These are phyloP conservation scores for Chrysolina americana DNA, from an alignment of 2,888 invertebrate genomes.

Conservation along the genomic window DNA sequence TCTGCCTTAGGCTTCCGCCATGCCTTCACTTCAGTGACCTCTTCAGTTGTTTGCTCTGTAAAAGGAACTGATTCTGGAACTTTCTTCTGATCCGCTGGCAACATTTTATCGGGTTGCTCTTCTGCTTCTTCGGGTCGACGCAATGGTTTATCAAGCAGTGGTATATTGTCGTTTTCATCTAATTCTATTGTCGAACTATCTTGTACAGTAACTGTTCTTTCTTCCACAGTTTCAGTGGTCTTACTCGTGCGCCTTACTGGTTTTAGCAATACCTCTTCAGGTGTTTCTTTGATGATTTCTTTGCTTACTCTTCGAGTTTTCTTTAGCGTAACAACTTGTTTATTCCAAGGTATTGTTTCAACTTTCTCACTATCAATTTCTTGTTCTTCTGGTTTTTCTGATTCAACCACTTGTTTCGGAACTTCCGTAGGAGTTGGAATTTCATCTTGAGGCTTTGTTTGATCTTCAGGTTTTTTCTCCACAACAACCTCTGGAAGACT, in stretches of 20 bases:
- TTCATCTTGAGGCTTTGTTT: constrained; percentile 47
- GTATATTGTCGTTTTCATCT: constrained; percentile 63
- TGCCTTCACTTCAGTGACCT: constrained; percentile 58
- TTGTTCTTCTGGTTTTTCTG: constrained; percentile 26
- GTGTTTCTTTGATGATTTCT: constrained; percentile 63
- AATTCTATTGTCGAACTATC: constrained; percentile 69
- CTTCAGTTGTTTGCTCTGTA: background rate
- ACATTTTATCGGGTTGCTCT: constrained; percentile 62
- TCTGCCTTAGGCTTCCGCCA: constrained; percentile 38
- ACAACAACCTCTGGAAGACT: constrained; percentile 59
- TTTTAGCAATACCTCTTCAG: constrained; percentile 50
- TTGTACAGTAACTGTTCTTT: constrained; percentile 35
- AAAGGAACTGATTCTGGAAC: constrained; percentile 61
- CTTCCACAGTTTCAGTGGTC: constrained; percentile 62
- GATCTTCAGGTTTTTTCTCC: constrained; percentile 29
- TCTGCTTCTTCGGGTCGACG: too few species aligned
- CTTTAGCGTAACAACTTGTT: constrained; percentile 32
- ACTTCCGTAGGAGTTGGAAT: constrained; percentile 25
- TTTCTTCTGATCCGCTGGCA: constrained; percentile 34
- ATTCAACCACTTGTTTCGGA: constrained; percentile 19
- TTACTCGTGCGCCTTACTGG: constrained; percentile 45
- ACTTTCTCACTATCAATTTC: constrained; percentile 61
- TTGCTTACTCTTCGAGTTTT: constrained; percentile 46
- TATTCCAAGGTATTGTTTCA: constrained; percentile 70
- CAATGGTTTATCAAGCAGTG: constrained; percentile 52